phyloP scores from a whole-genome alignment of 2,888 invertebrate genomes.

The Agrotis exclamationis region DNA sequence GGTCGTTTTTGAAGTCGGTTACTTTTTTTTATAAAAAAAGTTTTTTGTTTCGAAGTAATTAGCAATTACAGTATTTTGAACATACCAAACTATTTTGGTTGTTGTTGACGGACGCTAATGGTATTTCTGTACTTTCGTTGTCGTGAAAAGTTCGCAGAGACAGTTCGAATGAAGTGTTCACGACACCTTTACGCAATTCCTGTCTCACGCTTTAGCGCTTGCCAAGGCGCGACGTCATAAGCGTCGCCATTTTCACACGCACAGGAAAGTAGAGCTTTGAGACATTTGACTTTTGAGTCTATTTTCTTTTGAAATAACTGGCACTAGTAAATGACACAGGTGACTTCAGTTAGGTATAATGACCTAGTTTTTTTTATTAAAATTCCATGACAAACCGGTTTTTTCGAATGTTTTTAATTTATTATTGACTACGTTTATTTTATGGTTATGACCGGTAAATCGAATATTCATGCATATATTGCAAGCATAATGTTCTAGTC shows the following conservation, averaged over 20 bases:
- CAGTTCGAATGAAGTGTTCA: slow-evolving; percentile 84
- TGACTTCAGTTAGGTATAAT: slow-evolving; percentile 75
- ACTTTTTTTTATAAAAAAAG: no score
- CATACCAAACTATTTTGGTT: slow-evolving; percentile 75
- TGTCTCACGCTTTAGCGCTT: slow-evolving; percentile 85
- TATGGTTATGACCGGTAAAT: slow-evolving; percentile 6
- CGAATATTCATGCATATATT: neutral
- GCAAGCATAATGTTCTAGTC: no score
- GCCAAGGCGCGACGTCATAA: slow-evolving; percentile 86
- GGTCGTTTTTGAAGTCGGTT: no score
- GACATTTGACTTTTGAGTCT: slow-evolving; percentile 77
- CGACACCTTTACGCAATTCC: slow-evolving; percentile 89
- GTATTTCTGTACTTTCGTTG: slow-evolving; percentile 85
- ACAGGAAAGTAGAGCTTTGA: slow-evolving; percentile 78
- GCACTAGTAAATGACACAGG: slow-evolving; percentile 66
- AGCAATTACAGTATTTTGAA: slow-evolving; percentile 72
- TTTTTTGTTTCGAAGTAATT: slow-evolving; percentile 45
- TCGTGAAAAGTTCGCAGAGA: slow-evolving; percentile 82
- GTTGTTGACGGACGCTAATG: slow-evolving; percentile 84
- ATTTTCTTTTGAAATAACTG: slow-evolving; percentile 72
- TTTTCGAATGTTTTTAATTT: slow-evolving; percentile 6
- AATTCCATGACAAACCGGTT: slow-evolving; percentile 25
- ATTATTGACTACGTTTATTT: slow-evolving; percentile 24
- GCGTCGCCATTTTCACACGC: slow-evolving; percentile 75
- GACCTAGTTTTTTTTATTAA: slow-evolving; percentile 75